Evolutionary conservation across 1,140 invertebrate species (phyloP).

Genomic region (honey bee (Apis mellifera)): Amel_HAv3.1 CM009940.2:2851001-2851500

Average conservation of each 20-base stretch:
- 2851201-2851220: background rate
- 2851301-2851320: background rate
- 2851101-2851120: background rate
- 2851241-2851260: no score
- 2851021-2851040: slow-evolving; percentile 3
- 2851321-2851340: background rate
- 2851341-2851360: background rate
- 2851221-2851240: no score
- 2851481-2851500: background rate
- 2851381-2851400: background rate
- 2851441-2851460: slow-evolving; percentile 10
- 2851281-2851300: background rate
- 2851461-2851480: slow-evolving; percentile 8
- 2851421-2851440: background rate
- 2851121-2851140: background rate
- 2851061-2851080: background rate
- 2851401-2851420: background rate
- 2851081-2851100: background rate
- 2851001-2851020: slow-evolving; percentile 20
- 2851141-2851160: background rate
- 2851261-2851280: background rate
- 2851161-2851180: background rate
- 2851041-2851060: background rate
- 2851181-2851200: background rate
- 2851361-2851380: background rate